Base-by-base conservation (phyloP, 2,797 vertebrate species). In the Orestias chungarensis region DNA sequence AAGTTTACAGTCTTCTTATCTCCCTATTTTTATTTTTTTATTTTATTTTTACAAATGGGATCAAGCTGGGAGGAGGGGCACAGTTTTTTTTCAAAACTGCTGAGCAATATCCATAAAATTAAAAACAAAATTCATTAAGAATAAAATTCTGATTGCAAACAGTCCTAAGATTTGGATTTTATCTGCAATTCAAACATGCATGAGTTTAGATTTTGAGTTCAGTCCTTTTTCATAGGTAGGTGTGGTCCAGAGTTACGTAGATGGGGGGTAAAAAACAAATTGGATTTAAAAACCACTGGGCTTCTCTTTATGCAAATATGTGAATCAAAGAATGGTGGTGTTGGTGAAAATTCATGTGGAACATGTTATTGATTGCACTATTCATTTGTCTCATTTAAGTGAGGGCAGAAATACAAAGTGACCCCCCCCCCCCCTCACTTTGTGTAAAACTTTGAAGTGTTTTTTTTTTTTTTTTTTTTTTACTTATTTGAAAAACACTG, bases 401-500 rank as follows among this genome's bases (percentile, higher is more conserved):
- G 64, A 86, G 77, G 89, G 81, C 81, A 90, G 89, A 88, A 81
- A 86, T 92, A 87, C 87, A 91, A 90, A 93, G 86, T 90, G 92
- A 90, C 88, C 92, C 90, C 91, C 87, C 89, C 88, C 92, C 90
- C 91, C 87, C 89, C 88, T 38, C 68, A 78, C 77, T 82, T 83
- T 86, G 91, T 93, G 90, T 93, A 89, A 93, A 91, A 91, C 85
- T 84, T 91, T 93, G 85, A 94, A 92, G 91, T 94, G 89, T 94
- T 91, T 89, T 74, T 73, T 82, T 82, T 76, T 55, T 29, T 7
- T 52, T 93, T 90, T 89, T 72, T 70, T 82, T 82, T 74, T 93
- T 86, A 81, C 95, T 72, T 95, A 86, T 81, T 87, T 95, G 38
- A 95, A 96, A 98, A 95, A 98, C 96, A 99, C 96, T 97, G 96